Percentiles rank a stretch among this genome's conserved stretches.
These are phyloP conservation scores for Nymphalis c-album DNA, from an alignment of 2,888 invertebrate species.

Conservation along the genomic window DNA sequence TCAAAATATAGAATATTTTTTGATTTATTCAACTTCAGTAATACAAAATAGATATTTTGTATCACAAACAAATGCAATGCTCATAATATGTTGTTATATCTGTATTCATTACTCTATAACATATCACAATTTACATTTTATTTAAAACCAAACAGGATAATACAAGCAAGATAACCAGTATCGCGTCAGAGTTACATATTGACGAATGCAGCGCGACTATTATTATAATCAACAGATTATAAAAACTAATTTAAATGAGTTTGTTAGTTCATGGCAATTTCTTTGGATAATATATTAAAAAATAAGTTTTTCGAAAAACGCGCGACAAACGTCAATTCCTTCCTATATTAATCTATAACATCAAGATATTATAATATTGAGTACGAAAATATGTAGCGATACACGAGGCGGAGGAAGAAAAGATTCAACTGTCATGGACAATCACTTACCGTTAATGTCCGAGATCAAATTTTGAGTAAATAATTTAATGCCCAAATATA, in stretches of 20 bases:
- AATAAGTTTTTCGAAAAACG: neutral
- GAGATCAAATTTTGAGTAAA: conserved; percentile 41
- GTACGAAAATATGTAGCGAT: conserved; percentile 15
- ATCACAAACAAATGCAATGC: neutral
- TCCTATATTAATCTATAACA: conserved; percentile 9
- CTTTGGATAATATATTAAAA: conserved; percentile 1
- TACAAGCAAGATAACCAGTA: conserved; percentile 7
- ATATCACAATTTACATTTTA: neutral
- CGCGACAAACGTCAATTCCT: neutral
- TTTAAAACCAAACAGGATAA: neutral
- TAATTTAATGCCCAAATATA: conserved; percentile 32
- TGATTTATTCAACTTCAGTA: neutral
- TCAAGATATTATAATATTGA: conserved; percentile 1
- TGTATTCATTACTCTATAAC: neutral
- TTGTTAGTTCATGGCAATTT: neutral
- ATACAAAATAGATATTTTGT: neutral
- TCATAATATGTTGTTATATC: too few species aligned
- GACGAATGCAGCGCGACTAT: conserved; percentile 6
- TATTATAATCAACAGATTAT: neutral
- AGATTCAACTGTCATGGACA: conserved; percentile 26
- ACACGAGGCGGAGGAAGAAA: conserved; percentile 18
- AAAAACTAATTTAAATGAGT: neutral
- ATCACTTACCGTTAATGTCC: conserved; percentile 19
- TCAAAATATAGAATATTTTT: too few species aligned
- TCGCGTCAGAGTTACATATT: neutral